Evolutionary conservation across 37 sponge, comb jelly and placozoan genomes (phyloP), one percentile per base, ranked within the genome.

Genomic region (Tethya wilhelma): DNA sequence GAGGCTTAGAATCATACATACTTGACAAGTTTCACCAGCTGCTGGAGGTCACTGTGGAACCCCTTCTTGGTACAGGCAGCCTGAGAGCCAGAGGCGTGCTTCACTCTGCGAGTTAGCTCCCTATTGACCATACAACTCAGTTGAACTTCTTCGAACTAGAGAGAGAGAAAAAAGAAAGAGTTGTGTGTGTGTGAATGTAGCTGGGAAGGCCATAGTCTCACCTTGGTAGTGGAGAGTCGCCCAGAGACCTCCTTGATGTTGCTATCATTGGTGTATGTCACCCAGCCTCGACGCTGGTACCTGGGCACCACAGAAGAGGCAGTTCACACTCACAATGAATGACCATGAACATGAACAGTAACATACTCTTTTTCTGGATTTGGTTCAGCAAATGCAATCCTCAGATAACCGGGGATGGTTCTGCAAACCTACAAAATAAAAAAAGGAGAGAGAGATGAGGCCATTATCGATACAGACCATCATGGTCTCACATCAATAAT

Each of bases 221-320:
- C 91, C 79, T 85, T 85, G 31, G 45, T 82, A 28, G 77, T 64
- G 41, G 56, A 85, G 34, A 96, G 71, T 67, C 67, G 83, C 1
- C 85, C 77, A 59, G 67, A 68, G 25, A 87, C 85, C 12, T 91
- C 88, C 43, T 72, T 85, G 68, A 97, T 94, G 82, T 97, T 84
- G 30, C 84, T 83, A 23, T 79, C 77, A 49, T 79, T 39, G 4
- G 80, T 64, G 60, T 85, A 97, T 1, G 97, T 97, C n/a, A 91
- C 89, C 97, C 97, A 97, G 2, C 93, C 95, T 34, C 95, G 77
- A 28, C 95, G 73, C 74, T 94, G 88, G 83, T 89, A 97, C 59
- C 97, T 96, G 33, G 33, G 28, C 4, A 30, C 14, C 12, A 64
- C 34, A 3, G 34, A 19, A 64, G 37, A 26, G 33, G 36, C 37